phyloP scores from a whole-genome alignment of 2,797 vertebrate genomes.

The Periophthalmus magnuspinnatus region DNA sequence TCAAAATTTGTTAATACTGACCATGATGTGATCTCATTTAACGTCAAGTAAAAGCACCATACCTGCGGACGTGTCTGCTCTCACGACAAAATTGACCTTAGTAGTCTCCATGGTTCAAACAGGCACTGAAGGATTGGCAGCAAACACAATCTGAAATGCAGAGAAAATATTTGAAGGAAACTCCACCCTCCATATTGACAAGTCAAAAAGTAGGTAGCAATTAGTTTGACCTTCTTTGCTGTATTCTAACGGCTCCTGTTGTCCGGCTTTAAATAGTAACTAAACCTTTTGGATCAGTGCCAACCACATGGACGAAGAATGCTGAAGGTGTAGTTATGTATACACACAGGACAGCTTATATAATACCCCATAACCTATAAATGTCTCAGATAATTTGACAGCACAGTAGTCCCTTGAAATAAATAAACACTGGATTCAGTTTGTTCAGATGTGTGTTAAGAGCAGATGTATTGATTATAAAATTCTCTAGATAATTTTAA shows the following conservation, averaged over 20 bases:
- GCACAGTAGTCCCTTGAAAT: too few relatives aligned
- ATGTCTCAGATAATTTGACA: too few relatives aligned
- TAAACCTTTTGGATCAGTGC: not conserved
- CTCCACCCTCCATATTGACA: not conserved
- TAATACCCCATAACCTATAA: too few relatives aligned
- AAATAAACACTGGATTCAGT: too few relatives aligned
- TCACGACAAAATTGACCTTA: constrained; percentile 84
- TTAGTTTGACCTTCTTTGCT: not conserved
- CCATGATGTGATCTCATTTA: not conserved
- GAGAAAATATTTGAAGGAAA: not conserved
- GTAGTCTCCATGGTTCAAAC: constrained; percentile 79
- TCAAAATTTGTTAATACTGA: too few relatives aligned
- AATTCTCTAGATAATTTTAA: too few relatives aligned
- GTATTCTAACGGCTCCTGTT: not conserved
- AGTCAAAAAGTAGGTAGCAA: not conserved
- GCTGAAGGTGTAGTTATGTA: too few relatives aligned
- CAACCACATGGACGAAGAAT: too few relatives aligned
- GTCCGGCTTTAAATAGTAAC: not conserved
- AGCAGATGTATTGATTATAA: too few relatives aligned
- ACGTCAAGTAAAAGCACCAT: constrained; percentile 23
- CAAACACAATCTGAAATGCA: constrained; percentile 41
- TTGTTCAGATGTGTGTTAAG: too few relatives aligned
- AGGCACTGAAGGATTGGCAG: constrained; percentile 7
- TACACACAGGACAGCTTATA: too few relatives aligned
- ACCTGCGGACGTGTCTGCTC: constrained; percentile 86